Evolutionary conservation across 2,888 invertebrate species (phyloP).

Genomic region (Conops quadrifasciatus): DNA sequence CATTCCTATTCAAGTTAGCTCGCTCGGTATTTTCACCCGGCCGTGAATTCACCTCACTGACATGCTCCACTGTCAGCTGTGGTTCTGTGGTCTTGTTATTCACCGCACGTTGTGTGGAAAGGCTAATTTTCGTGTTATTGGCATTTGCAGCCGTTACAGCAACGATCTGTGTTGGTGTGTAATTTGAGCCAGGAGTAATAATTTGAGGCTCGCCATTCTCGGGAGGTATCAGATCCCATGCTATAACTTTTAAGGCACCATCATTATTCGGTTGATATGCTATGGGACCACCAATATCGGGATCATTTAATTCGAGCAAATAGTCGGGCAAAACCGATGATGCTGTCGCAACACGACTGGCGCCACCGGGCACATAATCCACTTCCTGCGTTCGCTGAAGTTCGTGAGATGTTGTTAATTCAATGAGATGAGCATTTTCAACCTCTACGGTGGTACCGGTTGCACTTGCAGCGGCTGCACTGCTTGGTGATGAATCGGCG

Average conservation of each 20-base stretch:
- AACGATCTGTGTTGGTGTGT: conserved; percentile 43
- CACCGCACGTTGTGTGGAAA: conserved; percentile 39
- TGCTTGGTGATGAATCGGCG: conserved; percentile 40
- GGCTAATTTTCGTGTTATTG: conserved; percentile 45
- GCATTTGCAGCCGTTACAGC: conserved; percentile 49
- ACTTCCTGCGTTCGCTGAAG: conserved; percentile 41
- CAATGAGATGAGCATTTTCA: conserved; percentile 54
- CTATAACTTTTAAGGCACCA: conserved; percentile 54
- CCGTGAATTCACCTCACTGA: conserved; percentile 41
- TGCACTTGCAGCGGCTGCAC: conserved; percentile 45
- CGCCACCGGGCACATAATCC: not conserved
- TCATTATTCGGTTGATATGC: conserved; percentile 51
- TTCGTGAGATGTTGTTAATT: conserved; percentile 36
- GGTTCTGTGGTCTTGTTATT: conserved; percentile 6
- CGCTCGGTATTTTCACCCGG: not conserved
- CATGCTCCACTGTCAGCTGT: conserved; percentile 40
- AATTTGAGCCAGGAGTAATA: conserved; percentile 49
- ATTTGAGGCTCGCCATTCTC: conserved; percentile 45
- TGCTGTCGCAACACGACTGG: conserved; percentile 32
- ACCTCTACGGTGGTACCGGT: conserved; percentile 51
- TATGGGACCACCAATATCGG: conserved; percentile 55
- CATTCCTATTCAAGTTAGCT: too few relatives aligned
- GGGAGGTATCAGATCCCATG: conserved; percentile 61
- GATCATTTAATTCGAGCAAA: conserved; percentile 55
- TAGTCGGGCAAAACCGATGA: conserved; percentile 51